phyloP scores from a whole-genome alignment of 2,888 invertebrate species.

The Nomada fabriciana region DNA sequence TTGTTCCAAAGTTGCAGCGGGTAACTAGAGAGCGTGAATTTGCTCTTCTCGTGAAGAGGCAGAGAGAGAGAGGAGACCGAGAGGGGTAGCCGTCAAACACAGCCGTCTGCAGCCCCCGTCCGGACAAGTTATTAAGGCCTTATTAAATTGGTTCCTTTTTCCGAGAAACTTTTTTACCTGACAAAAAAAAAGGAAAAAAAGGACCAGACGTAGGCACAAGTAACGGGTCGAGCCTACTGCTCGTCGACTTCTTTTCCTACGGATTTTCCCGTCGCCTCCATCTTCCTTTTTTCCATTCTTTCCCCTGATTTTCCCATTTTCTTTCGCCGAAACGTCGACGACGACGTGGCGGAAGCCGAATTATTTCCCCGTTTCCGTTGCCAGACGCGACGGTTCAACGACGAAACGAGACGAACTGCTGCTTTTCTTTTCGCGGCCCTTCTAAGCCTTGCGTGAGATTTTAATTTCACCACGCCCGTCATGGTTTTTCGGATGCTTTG shows the following conservation, averaged over 20 bases:
- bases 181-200: slow-evolving; percentile 72
- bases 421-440: slow-evolving; percentile 43
- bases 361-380: slow-evolving; percentile 69
- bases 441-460: slow-evolving; percentile 63
- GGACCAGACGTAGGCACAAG: slow-evolving; percentile 62
- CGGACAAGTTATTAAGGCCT: slow-evolving; percentile 78
- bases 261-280: slow-evolving; percentile 19
- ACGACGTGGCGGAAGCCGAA: slow-evolving; percentile 57
- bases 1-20: slow-evolving; percentile 32
- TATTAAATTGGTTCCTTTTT: slow-evolving; percentile 78
- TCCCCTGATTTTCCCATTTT: slow-evolving; percentile 5
- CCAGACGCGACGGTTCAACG: slow-evolving; percentile 50
- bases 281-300: neutral
- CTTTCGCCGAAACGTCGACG: slow-evolving; percentile 33
- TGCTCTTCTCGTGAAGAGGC: slow-evolving; percentile 52
- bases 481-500: neutral
- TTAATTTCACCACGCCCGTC: slow-evolving; percentile 54
- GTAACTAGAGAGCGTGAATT: slow-evolving; percentile 65
- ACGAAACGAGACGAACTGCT: slow-evolving; percentile 41
- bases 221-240: slow-evolving; percentile 66
- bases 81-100: slow-evolving; percentile 73
- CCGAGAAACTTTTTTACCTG: slow-evolving; percentile 66
- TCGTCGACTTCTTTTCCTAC: slow-evolving; percentile 19
- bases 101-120: slow-evolving; percentile 67
- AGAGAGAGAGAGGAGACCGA: slow-evolving; percentile 47